Evolutionary conservation across 2,797 vertebrate species (phyloP).

Genomic region (Phoebastria nigripes): DNA sequence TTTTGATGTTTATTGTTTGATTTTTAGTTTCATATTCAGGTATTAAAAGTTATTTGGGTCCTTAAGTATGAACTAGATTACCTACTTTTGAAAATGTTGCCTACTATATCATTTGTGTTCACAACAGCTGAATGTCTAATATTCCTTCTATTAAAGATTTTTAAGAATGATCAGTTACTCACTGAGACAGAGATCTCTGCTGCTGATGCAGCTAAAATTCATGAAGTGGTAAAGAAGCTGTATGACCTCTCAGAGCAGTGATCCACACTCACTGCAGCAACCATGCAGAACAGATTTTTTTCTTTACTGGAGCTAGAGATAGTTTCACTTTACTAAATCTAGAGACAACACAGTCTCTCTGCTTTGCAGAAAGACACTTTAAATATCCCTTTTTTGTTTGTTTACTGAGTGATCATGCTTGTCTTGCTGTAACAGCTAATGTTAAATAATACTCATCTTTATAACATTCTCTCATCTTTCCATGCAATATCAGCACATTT

Average conservation of each 20-base stretch:
- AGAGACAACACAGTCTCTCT: background rate
- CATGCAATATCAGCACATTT: background rate
- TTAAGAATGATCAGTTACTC: background rate
- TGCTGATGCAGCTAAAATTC: constrained; percentile 32
- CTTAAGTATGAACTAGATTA: background rate
- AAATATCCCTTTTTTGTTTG: background rate
- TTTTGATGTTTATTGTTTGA: background rate
- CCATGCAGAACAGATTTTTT: constrained; percentile 9
- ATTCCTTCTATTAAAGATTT: constrained; percentile 16
- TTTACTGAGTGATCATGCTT: background rate
- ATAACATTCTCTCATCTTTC: background rate
- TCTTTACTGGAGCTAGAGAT: background rate
- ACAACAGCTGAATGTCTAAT: background rate
- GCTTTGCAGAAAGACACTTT: background rate
- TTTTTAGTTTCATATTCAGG: background rate
- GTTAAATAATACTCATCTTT: background rate
- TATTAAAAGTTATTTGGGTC: background rate
- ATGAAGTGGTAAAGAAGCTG: background rate
- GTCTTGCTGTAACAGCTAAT: background rate
- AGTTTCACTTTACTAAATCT: background rate
- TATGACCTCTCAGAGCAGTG: constrained; percentile 41
- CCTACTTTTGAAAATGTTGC: background rate
- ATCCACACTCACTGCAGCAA: background rate
- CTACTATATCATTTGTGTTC: background rate
- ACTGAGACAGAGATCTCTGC: constrained; percentile 2